Conservation (phyloP, 2,888 invertebrate genomes). For the Charanyca ferruginea region DNA sequence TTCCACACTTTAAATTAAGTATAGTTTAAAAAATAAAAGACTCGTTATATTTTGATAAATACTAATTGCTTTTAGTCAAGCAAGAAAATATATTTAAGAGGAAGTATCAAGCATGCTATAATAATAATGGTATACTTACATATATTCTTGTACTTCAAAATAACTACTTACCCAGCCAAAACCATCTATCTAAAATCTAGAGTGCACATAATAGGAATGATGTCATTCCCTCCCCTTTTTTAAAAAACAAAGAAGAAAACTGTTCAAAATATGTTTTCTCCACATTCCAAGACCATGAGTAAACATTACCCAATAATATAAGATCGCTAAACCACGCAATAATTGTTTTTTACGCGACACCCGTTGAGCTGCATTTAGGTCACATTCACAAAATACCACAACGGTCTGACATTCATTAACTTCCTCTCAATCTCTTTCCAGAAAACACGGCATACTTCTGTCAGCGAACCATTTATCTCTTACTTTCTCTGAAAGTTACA, state of each 20-base stretch:
- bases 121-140: no score
- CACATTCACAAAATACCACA: slow-evolving; percentile 79
- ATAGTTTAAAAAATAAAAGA: no score
- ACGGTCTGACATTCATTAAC: slow-evolving; percentile 75
- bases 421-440: slow-evolving; percentile 77
- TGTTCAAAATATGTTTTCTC: slow-evolving; percentile 16
- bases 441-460: slow-evolving; percentile 78
- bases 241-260: slow-evolving; percentile 23
- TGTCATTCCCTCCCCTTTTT: slow-evolving; percentile 6
- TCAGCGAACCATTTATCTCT: slow-evolving; percentile 75
- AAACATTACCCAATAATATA: slow-evolving; percentile 48
- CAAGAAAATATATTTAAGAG: no score
- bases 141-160: no score
- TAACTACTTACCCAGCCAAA: no score
- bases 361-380: slow-evolving; percentile 78
- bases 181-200: no score
- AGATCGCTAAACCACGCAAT: slow-evolving; percentile 38
- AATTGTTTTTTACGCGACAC: slow-evolving; percentile 62
- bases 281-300: slow-evolving; percentile 44
- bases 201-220: no score
- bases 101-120: no score
- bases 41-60: no score
- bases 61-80: no score
- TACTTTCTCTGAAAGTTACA: slow-evolving; percentile 72
- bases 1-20: no score